Conservation (phyloP, 2,797 vertebrate species). For the Cirrhinus mrigala region DNA sequence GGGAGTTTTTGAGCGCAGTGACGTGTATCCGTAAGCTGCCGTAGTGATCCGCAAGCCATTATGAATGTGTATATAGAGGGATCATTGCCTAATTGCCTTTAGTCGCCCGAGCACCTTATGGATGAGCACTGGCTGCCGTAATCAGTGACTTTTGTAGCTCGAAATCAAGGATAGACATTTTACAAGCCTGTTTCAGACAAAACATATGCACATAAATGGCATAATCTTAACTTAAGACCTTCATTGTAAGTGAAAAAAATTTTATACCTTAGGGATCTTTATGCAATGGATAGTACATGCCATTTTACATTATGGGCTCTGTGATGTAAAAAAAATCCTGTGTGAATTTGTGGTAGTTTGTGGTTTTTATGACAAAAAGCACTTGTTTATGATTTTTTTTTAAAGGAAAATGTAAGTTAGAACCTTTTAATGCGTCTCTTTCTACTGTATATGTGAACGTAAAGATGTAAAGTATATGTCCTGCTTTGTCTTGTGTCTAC, state of each 20-base stretch:
- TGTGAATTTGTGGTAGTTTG: constrained; percentile 42
- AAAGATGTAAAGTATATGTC: constrained; percentile 33
- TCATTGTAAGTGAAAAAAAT: constrained; percentile 40
- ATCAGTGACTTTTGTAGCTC: constrained; percentile 50
- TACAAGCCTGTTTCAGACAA: background rate
- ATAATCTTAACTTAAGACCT: constrained; percentile 37
- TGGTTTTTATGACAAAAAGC: constrained; percentile 52
- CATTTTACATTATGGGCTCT: constrained; percentile 11
- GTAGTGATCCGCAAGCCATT: constrained; percentile 65
- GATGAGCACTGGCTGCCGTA: constrained; percentile 79
- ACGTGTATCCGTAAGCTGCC: constrained; percentile 30
- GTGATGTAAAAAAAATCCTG: constrained; percentile 1
- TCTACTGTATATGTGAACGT: constrained; percentile 61
- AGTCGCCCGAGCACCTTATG: constrained; percentile 93
- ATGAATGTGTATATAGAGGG: constrained; percentile 84
- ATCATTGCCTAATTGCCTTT: constrained; percentile 76
- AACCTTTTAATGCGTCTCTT: constrained; percentile 40
- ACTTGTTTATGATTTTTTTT: constrained; percentile 50
- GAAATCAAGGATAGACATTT: constrained; percentile 15
- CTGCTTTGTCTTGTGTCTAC: constrained; percentile 29
- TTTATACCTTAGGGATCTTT: constrained; percentile 38
- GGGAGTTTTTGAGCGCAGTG: constrained; percentile 46
- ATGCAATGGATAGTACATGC: constrained; percentile 28
- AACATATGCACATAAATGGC: constrained; percentile 33
- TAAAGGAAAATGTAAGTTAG: background rate